Base-by-base conservation (phyloP, 2,888 invertebrate genomes). In the Acanthacorydalis orientalis region DNA sequence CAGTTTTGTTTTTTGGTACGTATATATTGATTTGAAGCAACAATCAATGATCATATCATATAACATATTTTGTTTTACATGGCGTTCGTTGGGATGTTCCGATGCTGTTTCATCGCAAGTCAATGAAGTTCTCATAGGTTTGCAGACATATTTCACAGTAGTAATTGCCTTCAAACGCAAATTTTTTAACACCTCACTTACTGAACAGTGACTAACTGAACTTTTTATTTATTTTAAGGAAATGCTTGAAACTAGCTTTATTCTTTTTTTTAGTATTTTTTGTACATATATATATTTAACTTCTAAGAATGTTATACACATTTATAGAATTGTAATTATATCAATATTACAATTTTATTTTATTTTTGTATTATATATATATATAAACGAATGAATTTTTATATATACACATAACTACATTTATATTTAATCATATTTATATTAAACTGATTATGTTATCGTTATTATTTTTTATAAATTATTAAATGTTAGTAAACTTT, bases 61-160 rank as follows among this genome's bases (percentile, higher is more conserved):
- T 38, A 32, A 45, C 46, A 48, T 47, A 48, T 53, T 58, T 57
- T 58, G 55, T 59, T 47, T 51, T 60, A 56, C 57, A 60, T 64
- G 65, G 61, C 54, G 58, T 59, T 63, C 60, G 60, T 60, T 60
- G 61, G 64, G 57, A 59, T 54, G 53, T 55, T 53, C 53, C 51
- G 55, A 55, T 54, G 50, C 50, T 40, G 43, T 50, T 43, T 57
- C 54, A 48, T 47, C 54, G 55, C 62, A 65, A 64, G 67, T 66
- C 60, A 66, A 65, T 63, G 67, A 67, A 59, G 64, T 67, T 52
- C 60, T 67, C 53, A 67, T 67, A 67, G 67, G 67, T 67, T 64
- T 60, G 64, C 57, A 58, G 53, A 52, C 39, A 40, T 46, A 40
- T 45, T 43, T 16, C 31, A 10, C 31, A 31, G 31, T 16, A 43